These are phyloP conservation scores for Psittacus erithacus DNA, from an alignment of 2,113 vertebrate genomes.

Conservation along the genomic window DNA sequence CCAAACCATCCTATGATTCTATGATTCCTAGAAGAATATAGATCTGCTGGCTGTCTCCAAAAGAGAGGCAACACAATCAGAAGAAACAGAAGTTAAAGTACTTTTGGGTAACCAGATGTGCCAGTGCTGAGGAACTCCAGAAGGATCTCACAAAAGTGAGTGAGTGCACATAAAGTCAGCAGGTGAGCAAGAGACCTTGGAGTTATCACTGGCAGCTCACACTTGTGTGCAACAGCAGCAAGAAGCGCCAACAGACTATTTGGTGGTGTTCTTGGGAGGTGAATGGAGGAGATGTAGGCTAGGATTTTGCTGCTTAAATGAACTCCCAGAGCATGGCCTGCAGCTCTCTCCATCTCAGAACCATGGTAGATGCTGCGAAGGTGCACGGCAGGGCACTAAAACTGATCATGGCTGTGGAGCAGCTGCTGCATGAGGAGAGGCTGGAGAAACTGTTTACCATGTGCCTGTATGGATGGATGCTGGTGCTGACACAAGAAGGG, in stretches of 20 bases:
- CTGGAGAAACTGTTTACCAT: not conserved
- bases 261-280: not conserved
- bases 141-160: not conserved
- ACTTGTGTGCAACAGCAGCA: not conserved
- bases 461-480: not conserved
- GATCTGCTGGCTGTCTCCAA: not conserved
- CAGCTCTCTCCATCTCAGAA: not conserved
- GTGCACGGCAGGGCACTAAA: not conserved
- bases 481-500: not conserved
- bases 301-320: not conserved
- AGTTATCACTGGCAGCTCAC: not conserved
- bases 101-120: not conserved
- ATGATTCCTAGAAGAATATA: not conserved
- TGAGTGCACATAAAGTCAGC: not conserved
- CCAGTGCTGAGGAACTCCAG: not conserved
- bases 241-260: not conserved
- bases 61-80: not conserved
- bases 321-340: fast-evolving
- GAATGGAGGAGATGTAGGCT: not conserved
- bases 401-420: not conserved
- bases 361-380: not conserved
- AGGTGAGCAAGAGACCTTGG: not conserved
- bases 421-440: not conserved
- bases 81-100: not conserved
- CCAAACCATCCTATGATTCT: not conserved